Conservation (phyloP, 2,888 invertebrate species). For the Eristalis tenax region DNA sequence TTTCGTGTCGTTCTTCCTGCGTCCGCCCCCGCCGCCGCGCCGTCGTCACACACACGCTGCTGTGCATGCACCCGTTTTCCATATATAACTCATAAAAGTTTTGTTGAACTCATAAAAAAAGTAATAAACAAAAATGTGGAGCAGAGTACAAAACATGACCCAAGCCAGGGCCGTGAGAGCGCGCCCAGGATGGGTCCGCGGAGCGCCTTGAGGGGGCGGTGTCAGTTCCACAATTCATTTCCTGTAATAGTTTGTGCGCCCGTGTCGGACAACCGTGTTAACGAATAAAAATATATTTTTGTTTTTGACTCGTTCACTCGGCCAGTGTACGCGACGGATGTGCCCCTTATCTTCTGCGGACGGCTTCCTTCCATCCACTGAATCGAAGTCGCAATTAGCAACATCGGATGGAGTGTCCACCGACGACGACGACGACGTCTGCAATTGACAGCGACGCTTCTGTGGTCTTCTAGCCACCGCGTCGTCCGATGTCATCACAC, state of each 20-base stretch:
- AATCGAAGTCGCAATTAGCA: conserved; percentile 31
- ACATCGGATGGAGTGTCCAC: conserved; percentile 36
- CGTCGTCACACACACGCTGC: background rate
- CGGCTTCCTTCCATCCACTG: background rate
- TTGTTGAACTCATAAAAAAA: conserved; percentile 73
- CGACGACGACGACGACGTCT: conserved; percentile 14
- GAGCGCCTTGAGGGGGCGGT: conserved; percentile 65
- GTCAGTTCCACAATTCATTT: conserved; percentile 65
- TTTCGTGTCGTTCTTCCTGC: conserved; percentile 15
- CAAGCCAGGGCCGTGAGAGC: background rate
- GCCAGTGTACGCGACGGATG: conserved; percentile 50
- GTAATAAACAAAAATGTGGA: conserved; percentile 63
- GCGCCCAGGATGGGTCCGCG: conserved; percentile 24
- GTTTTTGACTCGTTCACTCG: conserved; percentile 48
- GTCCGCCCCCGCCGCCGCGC: background rate
- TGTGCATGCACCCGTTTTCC: conserved; percentile 57
- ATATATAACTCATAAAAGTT: conserved; percentile 71
- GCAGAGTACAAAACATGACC: conserved; percentile 28
- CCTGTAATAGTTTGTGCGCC: conserved; percentile 56
- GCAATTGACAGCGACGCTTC: conserved; percentile 48
- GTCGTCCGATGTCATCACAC: background rate
- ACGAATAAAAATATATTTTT: conserved; percentile 44
- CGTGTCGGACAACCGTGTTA: conserved; percentile 41
- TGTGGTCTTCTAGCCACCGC: background rate
- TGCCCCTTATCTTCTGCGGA: background rate